Evolutionary conservation across 1,140 invertebrate genomes (phyloP), one percentile per base, ranked within the genome.

Genomic region (Euwallacea fornicatus): DNA sequence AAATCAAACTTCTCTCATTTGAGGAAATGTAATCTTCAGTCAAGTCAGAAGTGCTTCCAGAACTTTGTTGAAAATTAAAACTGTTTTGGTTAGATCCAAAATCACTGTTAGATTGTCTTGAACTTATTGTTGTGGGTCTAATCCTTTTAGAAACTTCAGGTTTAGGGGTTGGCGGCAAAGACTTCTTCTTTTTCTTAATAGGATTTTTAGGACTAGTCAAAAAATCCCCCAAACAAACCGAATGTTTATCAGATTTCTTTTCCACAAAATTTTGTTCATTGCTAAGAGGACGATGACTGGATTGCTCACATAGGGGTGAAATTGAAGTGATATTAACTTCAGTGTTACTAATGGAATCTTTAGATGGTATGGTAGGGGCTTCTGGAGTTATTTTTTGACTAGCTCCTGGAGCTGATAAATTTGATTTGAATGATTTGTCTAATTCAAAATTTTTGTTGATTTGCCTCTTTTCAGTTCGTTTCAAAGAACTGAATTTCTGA

Each of bases 211-310:
- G 16, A 15, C 54, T 75, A 9, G 59, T 58, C 8, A 75, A 74
- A 67, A 79, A 80, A 77, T 81, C 79, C 11, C 78, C 79, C n/a
- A 81, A 66, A 74, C 77, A 79, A 7, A 80, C 42, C 21, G 63
- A 42, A 43, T 42, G 42, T 58, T 73, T 75, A 43, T 73, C 64
- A 41, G 6, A 47, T 15, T 46, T 71, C 61, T 66, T 69, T 41
- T 47, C 15, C 8, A 13, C 16, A 66, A 50, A 73, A 65, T 62
- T 66, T 43, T 13, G 33, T 58, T 11, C 16, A 15, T 6, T 58
- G 59, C 16, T 56, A 56, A 9, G 8, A 61, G 6, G 66, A 50
- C 67, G 66, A 58, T 42, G 68, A 54, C 47, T 62, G 13, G 73
- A 46, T 13, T 69, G 60, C 53, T 64, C 76, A 67, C 78, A 77